Percentiles rank a stretch among this genome's conserved stretches.
These are phyloP conservation scores for Lasioglossum malachurum DNA, from an alignment of 2,888 invertebrate species.

Conservation along the genomic window DNA sequence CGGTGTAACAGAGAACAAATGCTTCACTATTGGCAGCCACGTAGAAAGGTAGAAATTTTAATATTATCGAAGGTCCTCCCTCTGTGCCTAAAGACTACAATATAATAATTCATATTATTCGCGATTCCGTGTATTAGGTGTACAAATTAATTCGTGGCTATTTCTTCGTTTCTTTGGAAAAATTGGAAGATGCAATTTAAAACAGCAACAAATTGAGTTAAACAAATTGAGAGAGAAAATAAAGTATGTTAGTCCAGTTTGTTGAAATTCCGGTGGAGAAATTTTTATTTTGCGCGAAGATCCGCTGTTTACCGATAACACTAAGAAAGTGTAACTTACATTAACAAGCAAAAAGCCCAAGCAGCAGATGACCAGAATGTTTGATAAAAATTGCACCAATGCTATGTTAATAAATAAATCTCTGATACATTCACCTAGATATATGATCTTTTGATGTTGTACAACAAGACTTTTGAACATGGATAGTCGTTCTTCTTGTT, in stretches of 20 bases:
- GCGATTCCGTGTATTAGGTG: not conserved
- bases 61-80: not conserved
- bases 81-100: constrained; percentile 5
- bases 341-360: not conserved
- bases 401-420: not conserved
- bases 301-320: not conserved
- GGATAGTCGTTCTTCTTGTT: not conserved
- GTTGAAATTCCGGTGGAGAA: too few species aligned
- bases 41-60: not conserved
- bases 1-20: not conserved
- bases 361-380: not conserved
- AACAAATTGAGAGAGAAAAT: too few species aligned
- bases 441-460: not conserved
- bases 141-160: too few species aligned
- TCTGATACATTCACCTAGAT: not conserved
- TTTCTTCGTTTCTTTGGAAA: too few species aligned
- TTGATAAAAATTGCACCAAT: not conserved
- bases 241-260: too few species aligned
- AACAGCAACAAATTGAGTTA: too few species aligned
- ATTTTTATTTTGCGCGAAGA: too few species aligned
- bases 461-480: not conserved
- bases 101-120: not conserved
- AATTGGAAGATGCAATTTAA: too few species aligned
- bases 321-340: not conserved
- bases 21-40: not conserved